Evolutionary conservation across 2,888 invertebrate genomes (phyloP).

Genomic region (Ecliptopera silaceata): DNA sequence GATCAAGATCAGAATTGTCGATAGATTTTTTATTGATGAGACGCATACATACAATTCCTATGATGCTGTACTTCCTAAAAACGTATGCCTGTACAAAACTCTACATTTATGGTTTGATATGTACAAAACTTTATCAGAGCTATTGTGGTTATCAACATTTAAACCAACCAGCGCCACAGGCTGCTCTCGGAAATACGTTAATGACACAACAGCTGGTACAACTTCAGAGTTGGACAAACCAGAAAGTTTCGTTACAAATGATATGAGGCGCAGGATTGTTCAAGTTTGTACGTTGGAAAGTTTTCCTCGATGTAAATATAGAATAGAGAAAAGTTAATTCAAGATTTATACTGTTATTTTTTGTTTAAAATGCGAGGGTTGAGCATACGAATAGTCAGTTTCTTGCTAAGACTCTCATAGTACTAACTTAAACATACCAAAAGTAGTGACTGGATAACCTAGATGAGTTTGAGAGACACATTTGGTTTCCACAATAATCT

Average conservation of each 20-base stretch:
- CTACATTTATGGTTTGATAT: not conserved
- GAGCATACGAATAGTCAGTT: not conserved
- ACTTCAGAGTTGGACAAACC: conserved; percentile 11
- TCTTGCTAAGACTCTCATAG: not conserved
- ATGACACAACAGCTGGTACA: conserved; percentile 23
- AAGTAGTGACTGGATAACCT: too few species aligned
- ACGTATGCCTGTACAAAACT: not conserved
- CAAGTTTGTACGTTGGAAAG: conserved; percentile 18
- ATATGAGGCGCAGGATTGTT: conserved; percentile 24
- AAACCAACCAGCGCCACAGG: not conserved
- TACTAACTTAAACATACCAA: not conserved
- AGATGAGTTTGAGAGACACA: not conserved
- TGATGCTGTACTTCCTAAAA: not conserved
- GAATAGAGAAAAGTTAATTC: not conserved
- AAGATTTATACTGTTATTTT: not conserved
- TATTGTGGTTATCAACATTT: not conserved
- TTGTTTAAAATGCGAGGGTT: not conserved
- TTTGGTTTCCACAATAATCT: not conserved
- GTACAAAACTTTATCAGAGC: not conserved
- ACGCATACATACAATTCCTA: not conserved
- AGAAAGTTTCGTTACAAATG: conserved; percentile 24
- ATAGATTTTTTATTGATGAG: too few species aligned
- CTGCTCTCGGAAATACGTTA: conserved; percentile 7
- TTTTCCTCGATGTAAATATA: conserved; percentile 14
- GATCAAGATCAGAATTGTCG: too few species aligned